Conservation (phyloP, 2,113 vertebrate species). For the Neopipo cinnamomea region DNA sequence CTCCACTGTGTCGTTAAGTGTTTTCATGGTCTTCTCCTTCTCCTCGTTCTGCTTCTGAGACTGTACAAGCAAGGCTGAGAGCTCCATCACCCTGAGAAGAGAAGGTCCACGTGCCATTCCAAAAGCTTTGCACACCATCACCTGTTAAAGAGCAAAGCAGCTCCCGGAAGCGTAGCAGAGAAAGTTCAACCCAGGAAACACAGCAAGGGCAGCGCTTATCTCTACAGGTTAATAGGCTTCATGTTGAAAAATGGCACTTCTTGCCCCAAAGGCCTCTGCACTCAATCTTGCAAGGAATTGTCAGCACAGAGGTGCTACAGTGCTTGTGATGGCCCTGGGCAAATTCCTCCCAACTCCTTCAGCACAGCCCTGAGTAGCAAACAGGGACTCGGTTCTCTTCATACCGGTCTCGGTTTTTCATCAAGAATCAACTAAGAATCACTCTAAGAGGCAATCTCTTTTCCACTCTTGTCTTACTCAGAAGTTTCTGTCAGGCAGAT, state of each 20-base stretch:
- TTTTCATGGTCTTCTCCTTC: slow-evolving; percentile 71
- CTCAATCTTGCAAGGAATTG: neutral
- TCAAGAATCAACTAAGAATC: neutral
- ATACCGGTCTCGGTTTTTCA: neutral
- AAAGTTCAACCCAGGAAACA: neutral
- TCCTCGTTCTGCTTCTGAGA: slow-evolving; percentile 77
- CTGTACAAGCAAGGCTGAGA: slow-evolving; percentile 73
- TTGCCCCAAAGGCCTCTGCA: neutral
- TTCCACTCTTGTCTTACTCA: neutral
- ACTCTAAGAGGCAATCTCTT: neutral
- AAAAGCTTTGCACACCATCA: slow-evolving; percentile 7
- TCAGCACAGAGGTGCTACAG: neutral
- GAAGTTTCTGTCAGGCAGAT: neutral
- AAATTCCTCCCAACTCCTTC: neutral
- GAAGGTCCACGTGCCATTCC: neutral
- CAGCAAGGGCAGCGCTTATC: neutral
- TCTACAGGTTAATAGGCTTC: neutral
- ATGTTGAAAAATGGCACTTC: neutral
- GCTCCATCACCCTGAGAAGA: slow-evolving; percentile 77
- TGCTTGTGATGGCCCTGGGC: neutral
- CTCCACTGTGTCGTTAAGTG: slow-evolving; percentile 66
- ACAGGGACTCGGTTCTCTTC: neutral
- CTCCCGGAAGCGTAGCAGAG: neutral
- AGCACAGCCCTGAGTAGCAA: neutral
- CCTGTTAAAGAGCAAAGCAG: neutral